These are phyloP conservation scores for Tinamus major DNA, from an alignment of 2,797 vertebrate genomes.

Conservation along the genomic window DNA sequence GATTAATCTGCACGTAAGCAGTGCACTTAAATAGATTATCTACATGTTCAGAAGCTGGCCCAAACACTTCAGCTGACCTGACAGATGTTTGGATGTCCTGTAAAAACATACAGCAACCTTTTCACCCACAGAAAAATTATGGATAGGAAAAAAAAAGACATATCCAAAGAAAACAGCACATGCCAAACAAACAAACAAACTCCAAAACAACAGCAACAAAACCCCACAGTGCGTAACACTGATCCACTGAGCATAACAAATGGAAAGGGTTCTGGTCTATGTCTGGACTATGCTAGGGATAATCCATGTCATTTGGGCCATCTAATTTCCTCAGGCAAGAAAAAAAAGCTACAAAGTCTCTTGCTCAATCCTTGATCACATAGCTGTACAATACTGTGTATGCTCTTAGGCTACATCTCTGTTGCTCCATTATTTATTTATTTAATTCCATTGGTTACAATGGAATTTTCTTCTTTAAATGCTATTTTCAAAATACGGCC, in stretches of 20 bases:
- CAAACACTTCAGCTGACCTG: not conserved
- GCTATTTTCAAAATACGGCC: not conserved
- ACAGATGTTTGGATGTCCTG: not conserved
- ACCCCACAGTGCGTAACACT: not conserved
- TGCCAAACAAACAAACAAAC: not conserved
- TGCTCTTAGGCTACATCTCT: not conserved
- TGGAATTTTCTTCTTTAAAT: not conserved
- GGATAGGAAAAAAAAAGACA: not conserved
- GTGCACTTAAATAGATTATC: not conserved
- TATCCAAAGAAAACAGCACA: not conserved
- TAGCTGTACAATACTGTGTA: not conserved
- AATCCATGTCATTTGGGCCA: not conserved
- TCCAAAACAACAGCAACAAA: not conserved
- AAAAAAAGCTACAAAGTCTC: not conserved
- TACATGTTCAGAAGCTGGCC: not conserved
- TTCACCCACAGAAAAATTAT: not conserved
- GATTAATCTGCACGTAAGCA: not conserved
- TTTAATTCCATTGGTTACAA: not conserved
- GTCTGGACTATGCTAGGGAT: not conserved
- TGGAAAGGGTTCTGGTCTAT: not conserved
- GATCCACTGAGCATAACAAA: not conserved
- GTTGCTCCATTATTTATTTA: not conserved
- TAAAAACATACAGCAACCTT: not conserved
- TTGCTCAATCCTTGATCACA: not conserved
- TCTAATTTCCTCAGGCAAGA: not conserved